phyloP scores from a whole-genome alignment of 2,113 vertebrate species.

The Pampusana beccarii region DNA sequence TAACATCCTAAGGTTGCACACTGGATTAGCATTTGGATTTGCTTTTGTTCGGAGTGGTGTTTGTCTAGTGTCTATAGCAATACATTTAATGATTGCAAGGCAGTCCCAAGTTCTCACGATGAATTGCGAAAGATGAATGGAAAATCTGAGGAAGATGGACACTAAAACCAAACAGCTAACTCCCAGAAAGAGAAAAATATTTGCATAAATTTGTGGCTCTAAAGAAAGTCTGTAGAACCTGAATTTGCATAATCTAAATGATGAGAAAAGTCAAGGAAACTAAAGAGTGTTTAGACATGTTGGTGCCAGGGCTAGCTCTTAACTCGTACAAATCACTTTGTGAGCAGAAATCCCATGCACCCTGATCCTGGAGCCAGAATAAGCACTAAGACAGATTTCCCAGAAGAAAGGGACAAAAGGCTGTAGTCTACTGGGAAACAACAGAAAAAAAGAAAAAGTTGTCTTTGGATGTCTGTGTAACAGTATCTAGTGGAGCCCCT shows the following conservation, averaged over 20 bases:
- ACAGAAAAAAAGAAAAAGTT: not conserved
- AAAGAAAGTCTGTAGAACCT: constrained; percentile 34
- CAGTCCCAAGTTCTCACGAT: not conserved
- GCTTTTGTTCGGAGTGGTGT: not conserved
- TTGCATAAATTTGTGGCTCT: constrained; percentile 44
- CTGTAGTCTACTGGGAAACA: not conserved
- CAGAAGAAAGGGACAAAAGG: constrained; percentile 41
- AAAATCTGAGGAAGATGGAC: constrained; percentile 33
- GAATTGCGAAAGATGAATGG: constrained; percentile 24
- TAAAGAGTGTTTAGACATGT: constrained; percentile 60
- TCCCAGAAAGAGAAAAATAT: constrained; percentile 49
- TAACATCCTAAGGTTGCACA: not conserved
- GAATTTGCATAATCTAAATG: constrained; percentile 66
- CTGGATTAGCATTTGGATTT: not conserved
- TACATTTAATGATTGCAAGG: not conserved
- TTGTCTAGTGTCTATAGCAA: not conserved
- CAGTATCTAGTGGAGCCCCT: not conserved
- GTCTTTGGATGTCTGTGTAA: not conserved
- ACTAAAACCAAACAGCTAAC: not conserved
- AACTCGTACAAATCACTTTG: constrained; percentile 53
- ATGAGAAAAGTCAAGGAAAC: constrained; percentile 60
- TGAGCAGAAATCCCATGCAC: constrained; percentile 39
- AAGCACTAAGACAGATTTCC: constrained; percentile 30
- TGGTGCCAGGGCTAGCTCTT: constrained; percentile 55
- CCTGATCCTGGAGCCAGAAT: constrained; percentile 20